Evolutionary conservation across 2,113 vertebrate genomes (phyloP).

Genomic region (Pseudorhombus dupliciocellatus): DNA sequence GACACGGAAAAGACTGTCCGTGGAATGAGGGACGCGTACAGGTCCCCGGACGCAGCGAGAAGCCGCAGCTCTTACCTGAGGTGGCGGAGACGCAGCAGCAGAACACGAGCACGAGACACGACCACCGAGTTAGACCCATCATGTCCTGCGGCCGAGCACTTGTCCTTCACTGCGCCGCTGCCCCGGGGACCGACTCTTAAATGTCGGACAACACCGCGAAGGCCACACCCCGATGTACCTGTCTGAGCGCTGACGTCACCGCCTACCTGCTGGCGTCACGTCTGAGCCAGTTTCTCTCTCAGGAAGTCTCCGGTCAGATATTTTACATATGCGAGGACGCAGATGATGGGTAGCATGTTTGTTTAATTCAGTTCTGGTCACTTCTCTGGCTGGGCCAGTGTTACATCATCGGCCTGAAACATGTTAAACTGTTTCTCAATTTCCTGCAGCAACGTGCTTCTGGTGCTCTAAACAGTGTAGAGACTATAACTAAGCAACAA

Average conservation of each 20-base stretch:
- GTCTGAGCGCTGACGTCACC: not conserved
- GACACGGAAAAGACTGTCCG: too few relatives aligned
- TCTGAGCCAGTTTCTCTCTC: not conserved
- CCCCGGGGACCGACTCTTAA: not conserved
- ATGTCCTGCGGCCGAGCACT: not conserved
- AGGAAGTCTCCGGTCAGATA: too few relatives aligned
- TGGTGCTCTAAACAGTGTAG: too few relatives aligned
- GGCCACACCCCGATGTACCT: slow-evolving; percentile 62
- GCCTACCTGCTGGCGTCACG: not conserved
- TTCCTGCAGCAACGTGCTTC: not conserved
- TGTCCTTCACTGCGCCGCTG: not conserved
- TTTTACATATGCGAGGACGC: too few relatives aligned
- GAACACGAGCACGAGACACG: slow-evolving; percentile 11
- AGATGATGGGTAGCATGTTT: too few relatives aligned
- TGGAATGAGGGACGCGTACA: too few relatives aligned
- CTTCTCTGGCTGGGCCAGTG: too few relatives aligned
- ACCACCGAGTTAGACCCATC: slow-evolving; percentile 34
- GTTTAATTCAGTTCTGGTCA: too few relatives aligned
- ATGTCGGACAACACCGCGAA: not conserved
- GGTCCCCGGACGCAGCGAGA: too few relatives aligned
- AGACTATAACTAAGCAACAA: too few relatives aligned
- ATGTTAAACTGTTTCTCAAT: not conserved
- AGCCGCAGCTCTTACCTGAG: slow-evolving; percentile 3
- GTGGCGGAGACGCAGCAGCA: slow-evolving; percentile 21
- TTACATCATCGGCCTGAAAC: not conserved